Base-by-base conservation (phyloP, 2,888 invertebrate species). In the Brachyptera risi region DNA sequence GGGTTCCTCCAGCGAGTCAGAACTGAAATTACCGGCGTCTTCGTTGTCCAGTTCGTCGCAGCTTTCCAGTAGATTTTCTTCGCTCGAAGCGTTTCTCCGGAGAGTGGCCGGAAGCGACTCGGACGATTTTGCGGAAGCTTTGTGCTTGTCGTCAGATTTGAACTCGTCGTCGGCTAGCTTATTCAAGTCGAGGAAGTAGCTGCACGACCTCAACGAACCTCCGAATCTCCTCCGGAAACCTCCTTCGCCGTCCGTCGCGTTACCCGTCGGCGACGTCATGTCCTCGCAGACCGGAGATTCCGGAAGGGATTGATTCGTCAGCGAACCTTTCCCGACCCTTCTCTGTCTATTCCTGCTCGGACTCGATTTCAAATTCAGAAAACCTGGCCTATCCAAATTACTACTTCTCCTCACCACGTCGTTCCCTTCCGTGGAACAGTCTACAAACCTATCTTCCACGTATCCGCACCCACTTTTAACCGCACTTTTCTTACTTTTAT, bases 241-340 rank as follows among this genome's bases (percentile, higher is more conserved):
- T 9, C 57, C 40, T 37, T 63, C 65, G 47, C 60, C 54, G 38
- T 63, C 63, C 11, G 65, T 62, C n/a, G 58, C 54, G 38, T 63
- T 65, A 27, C 44, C 57, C 19, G 63, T 62, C n/a, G 65, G 63
- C 24, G 65, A 63, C 35, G 57, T 50, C 9, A 63, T 5, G 21
- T 90, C 90, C 70, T 91, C 91, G 58, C 86, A 88, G 0, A 90
- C 90, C 0, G 91, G 91, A 0, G 90, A 90, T 0, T 90, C 89
- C 0, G 90, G 90, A 67, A 91, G 84, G 3, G 90, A 90, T n/a
- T 66, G 64, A 42, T 66, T 65, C 1, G 27, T 13, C n/a, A n/a
- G n/a, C n/a, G n/a, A n/a, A n/a, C n/a, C n/a, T n/a, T n/a, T n/a
- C n/a, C n/a, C n/a, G n/a, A n/a, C n/a, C n/a, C n/a, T n/a, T n/a